Evolutionary conservation across 2,888 invertebrate species (phyloP).

Genomic region (Horisme vitalbata): DNA sequence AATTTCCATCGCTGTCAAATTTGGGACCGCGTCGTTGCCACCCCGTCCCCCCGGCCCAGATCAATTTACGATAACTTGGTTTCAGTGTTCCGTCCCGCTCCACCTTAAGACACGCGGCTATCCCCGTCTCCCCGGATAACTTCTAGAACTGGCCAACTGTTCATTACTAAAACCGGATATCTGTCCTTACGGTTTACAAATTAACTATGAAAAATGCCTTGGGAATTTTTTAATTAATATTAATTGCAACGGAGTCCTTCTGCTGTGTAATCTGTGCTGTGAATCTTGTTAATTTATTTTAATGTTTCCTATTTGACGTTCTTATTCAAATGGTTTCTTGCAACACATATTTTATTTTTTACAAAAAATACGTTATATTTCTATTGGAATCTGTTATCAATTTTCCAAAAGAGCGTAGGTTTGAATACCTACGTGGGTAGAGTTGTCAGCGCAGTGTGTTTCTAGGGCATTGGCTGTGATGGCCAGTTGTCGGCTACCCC

Average conservation of each 20-base stretch:
- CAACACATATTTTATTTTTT: too few species aligned
- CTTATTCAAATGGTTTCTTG: background rate
- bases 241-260: conserved; percentile 12
- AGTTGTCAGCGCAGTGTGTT: conserved; percentile 6
- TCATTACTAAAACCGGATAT: conserved; percentile 53
- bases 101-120: conserved; percentile 73
- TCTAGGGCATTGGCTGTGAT: conserved; percentile 19
- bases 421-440: background rate
- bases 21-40: conserved; percentile 68
- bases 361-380: too few species aligned
- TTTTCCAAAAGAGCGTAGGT: background rate
- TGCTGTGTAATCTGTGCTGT: conserved; percentile 12
- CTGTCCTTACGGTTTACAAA: conserved; percentile 36
- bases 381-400: too few species aligned
- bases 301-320: conserved; percentile 1
- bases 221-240: conserved; percentile 22
- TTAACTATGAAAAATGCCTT: conserved; percentile 26
- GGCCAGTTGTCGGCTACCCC: conserved; percentile 42
- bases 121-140: conserved; percentile 74
- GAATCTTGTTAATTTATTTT: conserved; percentile 11
- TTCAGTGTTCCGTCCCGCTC: conserved; percentile 76
- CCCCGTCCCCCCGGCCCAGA: conserved; percentile 63
- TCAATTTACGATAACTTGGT: conserved; percentile 82
- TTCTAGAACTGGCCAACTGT: conserved; percentile 69
- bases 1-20: conserved; percentile 83